Evolutionary conservation across 2,888 invertebrate species (phyloP).

Genomic region (Xestia xanthographa): DNA sequence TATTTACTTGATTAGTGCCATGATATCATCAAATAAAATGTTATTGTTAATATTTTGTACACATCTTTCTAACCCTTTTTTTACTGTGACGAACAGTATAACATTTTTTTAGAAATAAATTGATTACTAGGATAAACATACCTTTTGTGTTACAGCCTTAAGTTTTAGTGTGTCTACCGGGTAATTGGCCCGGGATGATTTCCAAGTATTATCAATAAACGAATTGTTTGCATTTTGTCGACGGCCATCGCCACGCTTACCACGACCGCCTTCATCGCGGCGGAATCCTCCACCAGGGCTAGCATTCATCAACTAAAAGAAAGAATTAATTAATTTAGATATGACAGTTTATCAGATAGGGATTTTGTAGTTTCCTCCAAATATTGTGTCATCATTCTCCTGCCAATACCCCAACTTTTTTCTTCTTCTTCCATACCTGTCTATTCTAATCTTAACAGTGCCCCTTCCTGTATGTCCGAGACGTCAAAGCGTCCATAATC

Average conservation of each 20-base stretch:
- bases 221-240: slow-evolving; percentile 77
- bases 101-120: neutral
- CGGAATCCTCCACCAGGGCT: slow-evolving; percentile 84
- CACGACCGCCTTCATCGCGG: slow-evolving; percentile 91
- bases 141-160: slow-evolving; percentile 83
- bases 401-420: too few relatives aligned
- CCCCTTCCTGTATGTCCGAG: too few relatives aligned
- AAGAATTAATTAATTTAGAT: slow-evolving; percentile 12
- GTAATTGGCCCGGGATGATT: slow-evolving; percentile 77
- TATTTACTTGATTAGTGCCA: neutral
- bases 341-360: too few relatives aligned
- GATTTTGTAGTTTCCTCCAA: neutral
- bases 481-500: too few relatives aligned
- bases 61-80: neutral
- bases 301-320: slow-evolving; percentile 84
- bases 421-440: too few relatives aligned
- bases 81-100: neutral
- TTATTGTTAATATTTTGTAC: neutral
- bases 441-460: too few relatives aligned
- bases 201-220: slow-evolving; percentile 82
- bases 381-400: neutral
- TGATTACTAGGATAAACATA: slow-evolving; percentile 53
- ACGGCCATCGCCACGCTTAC: slow-evolving; percentile 84
- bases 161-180: slow-evolving; percentile 85
- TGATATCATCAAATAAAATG: neutral